phyloP scores from a whole-genome alignment of 2,888 invertebrate genomes.

The Drepana falcataria region DNA sequence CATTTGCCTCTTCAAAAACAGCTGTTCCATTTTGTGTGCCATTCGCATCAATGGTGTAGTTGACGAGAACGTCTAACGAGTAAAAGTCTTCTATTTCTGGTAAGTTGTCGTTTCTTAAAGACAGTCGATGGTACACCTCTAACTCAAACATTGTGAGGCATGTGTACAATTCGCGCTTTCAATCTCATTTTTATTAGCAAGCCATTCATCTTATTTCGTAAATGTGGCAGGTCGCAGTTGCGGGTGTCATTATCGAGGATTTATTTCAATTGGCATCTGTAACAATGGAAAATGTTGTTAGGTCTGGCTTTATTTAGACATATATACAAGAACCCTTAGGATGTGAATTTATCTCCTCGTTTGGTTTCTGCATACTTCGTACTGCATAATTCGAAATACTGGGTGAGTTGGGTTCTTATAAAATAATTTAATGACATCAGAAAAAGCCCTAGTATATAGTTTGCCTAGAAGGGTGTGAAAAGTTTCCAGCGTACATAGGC shows the following conservation, averaged over 20 bases:
- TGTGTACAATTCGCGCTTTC: conserved; percentile 25
- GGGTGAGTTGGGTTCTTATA: too few relatives aligned
- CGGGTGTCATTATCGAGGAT: conserved; percentile 36
- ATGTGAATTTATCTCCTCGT: too few relatives aligned
- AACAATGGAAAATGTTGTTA: conserved; percentile 25
- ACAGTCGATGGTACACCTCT: conserved; percentile 27
- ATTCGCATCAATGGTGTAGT: conserved; percentile 32
- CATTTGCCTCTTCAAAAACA: conserved; percentile 25
- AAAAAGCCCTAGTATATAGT: too few relatives aligned
- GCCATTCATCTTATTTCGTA: conserved; percentile 70
- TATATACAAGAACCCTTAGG: not conserved
- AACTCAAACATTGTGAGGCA: conserved; percentile 60
- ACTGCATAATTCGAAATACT: too few relatives aligned
- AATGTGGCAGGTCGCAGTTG: conserved; percentile 46
- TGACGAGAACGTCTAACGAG: conserved; percentile 27
- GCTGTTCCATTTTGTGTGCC: conserved; percentile 34
- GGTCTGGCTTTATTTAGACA: not conserved
- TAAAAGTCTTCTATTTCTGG: conserved; percentile 20
- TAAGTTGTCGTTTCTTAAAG: conserved; percentile 19
- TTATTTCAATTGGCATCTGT: conserved; percentile 40
- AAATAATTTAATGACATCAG: too few relatives aligned
- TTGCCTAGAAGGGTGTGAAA: too few relatives aligned
- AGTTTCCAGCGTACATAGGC: too few relatives aligned
- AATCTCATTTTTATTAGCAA: conserved; percentile 48
- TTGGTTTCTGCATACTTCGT: too few relatives aligned